Evolutionary conservation across 2,113 vertebrate species (phyloP).

Genomic region (zebrafish (Danio rerio)): DNA sequence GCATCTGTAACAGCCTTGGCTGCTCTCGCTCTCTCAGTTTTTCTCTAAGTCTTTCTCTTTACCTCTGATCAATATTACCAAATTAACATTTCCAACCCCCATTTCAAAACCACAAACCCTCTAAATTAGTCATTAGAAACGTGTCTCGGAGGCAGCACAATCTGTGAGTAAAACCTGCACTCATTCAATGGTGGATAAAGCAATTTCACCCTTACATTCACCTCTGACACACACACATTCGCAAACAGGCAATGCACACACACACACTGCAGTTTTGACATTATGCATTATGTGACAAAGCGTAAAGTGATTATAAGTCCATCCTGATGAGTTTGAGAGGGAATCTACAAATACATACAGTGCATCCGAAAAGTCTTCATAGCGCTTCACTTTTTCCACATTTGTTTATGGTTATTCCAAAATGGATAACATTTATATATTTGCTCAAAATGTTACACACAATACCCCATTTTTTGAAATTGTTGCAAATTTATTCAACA

Average conservation of each 20-base stretch:
- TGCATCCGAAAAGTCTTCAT: no score
- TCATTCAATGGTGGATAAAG: slow-evolving; percentile 29
- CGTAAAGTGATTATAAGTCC: not conserved
- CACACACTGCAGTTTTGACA: not conserved
- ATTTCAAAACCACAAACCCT: slow-evolving; percentile 40
- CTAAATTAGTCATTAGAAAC: slow-evolving; percentile 50
- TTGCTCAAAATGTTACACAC: no score
- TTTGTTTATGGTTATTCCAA: no score
- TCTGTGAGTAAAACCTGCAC: slow-evolving; percentile 42
- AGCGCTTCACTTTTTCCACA: no score
- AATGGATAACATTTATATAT: no score
- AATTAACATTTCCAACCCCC: slow-evolving; percentile 53
- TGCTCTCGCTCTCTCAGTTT: not conserved
- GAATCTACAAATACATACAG: not conserved
- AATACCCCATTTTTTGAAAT: no score
- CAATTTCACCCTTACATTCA: slow-evolving; percentile 41
- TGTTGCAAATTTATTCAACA: no score
- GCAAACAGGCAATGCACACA: slow-evolving; percentile 8
- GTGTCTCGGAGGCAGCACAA: slow-evolving; percentile 30
- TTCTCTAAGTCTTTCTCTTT: slow-evolving; percentile 16
- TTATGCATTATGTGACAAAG: not conserved
- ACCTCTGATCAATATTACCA: slow-evolving; percentile 45
- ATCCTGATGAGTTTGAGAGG: not conserved
- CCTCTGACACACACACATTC: slow-evolving; percentile 16
- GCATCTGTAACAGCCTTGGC: not conserved